A percentile compares a stretch with the other conserved stretches of the same genome.
Evolutionary conservation across 1,140 invertebrate genomes (phyloP).

Genomic region (Halesus radiatus): DNA sequence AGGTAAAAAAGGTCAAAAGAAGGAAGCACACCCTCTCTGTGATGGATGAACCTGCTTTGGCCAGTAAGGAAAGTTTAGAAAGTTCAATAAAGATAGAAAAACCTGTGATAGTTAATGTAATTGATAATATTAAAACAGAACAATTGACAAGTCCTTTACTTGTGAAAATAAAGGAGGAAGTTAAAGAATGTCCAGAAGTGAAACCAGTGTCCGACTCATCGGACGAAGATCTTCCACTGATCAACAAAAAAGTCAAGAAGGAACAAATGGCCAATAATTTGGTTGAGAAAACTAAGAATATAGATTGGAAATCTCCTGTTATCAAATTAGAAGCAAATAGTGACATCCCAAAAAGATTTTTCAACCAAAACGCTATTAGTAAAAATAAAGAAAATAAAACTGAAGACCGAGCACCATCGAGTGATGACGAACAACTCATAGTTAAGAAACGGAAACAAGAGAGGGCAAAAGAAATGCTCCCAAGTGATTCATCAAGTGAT

Average conservation of each 20-base stretch:
- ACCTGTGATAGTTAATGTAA: conserved; percentile 53
- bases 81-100: conserved; percentile 58
- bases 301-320: conserved; percentile 37
- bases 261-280: conserved; percentile 34
- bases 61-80: conserved; percentile 34
- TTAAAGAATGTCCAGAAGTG: conserved; percentile 59
- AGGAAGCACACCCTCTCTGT: conserved; percentile 63
- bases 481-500: conserved; percentile 58
- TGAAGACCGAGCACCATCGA: conserved; percentile 46
- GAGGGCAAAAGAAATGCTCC: conserved; percentile 32
- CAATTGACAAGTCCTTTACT: conserved; percentile 46
- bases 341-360: conserved; percentile 14
- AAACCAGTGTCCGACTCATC: conserved; percentile 66
- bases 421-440: conserved; percentile 56
- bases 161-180: conserved; percentile 61
- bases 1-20: conserved; percentile 70
- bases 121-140: conserved; percentile 53
- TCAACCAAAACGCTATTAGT: background rate
- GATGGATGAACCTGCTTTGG: conserved; percentile 31
- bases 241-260: conserved; percentile 65
- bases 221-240: conserved; percentile 69
- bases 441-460: conserved; percentile 53
- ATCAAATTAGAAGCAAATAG: conserved; percentile 48
- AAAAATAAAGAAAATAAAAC: conserved; percentile 55
- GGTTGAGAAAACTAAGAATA: conserved; percentile 26